These are phyloP conservation scores for Acanthosoma haemorrhoidale DNA, from an alignment of 2,888 invertebrate species.

Conservation along the genomic window DNA sequence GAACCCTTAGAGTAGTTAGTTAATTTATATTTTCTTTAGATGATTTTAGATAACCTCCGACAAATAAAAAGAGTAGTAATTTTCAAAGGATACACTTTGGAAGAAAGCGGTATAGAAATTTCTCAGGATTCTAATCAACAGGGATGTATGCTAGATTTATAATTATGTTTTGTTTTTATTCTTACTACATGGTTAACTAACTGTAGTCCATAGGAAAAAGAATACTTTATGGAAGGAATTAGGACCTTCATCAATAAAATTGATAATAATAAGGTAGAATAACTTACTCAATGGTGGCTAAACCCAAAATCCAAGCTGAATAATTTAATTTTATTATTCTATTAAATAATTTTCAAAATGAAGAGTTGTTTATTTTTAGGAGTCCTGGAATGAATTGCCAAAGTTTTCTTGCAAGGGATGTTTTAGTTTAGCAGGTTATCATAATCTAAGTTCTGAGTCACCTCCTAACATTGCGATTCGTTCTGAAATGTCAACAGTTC, in stretches of 20 bases:
- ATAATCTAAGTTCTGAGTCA: constrained; percentile 52
- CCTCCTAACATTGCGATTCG: constrained; percentile 58
- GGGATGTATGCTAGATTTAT: constrained; percentile 43
- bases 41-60: no score
- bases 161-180: background rate
- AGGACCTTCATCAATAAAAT: background rate
- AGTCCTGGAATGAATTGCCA: constrained; percentile 87
- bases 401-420: constrained; percentile 79
- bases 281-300: no score
- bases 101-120: constrained; percentile 89
- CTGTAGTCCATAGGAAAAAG: background rate
- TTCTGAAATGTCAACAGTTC: constrained; percentile 58
- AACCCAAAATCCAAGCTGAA: no score
- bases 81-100: constrained; percentile 93
- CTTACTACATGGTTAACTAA: background rate
- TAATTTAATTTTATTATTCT: constrained; percentile 9
- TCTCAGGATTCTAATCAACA: constrained; percentile 79
- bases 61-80: no score
- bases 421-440: constrained; percentile 73
- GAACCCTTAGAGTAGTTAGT: no score
- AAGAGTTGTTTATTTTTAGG: constrained; percentile 55
- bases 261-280: background rate
- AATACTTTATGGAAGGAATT: background rate
- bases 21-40: no score
- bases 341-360: constrained; percentile 54